Percentiles rank a stretch among this genome's conserved stretches.
phyloP scores from a whole-genome alignment of 2,888 invertebrate species.

The Pristionchus maxplancki region DNA sequence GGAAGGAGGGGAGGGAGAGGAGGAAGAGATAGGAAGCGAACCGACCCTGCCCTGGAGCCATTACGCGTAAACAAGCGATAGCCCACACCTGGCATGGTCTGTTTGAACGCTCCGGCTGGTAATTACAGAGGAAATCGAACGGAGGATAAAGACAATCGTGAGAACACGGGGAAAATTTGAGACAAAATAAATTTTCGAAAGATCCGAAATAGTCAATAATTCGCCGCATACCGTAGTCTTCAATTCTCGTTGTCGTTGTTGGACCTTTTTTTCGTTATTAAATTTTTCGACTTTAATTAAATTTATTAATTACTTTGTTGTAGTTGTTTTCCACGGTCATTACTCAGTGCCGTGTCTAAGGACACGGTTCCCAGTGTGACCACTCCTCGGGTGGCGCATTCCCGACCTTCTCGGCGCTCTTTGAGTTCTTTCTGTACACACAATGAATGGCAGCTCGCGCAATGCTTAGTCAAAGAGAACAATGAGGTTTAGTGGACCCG shows the following conservation, averaged over 20 bases:
- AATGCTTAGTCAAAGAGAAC: slow-evolving; percentile 45
- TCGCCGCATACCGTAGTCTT: neutral
- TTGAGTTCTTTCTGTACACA: neutral
- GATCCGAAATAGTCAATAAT: neutral
- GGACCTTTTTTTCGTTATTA: neutral
- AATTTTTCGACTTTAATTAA: neutral
- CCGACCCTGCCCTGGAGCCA: slow-evolving; percentile 10
- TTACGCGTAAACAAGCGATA: slow-evolving; percentile 43
- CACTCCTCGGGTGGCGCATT: slow-evolving; percentile 18
- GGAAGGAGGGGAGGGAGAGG: neutral
- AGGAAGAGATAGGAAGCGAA: slow-evolving; percentile 39
- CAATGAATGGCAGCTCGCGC: slow-evolving; percentile 24
- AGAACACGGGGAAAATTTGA: neutral
- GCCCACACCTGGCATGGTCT: slow-evolving; percentile 41
- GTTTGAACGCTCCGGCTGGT: slow-evolving; percentile 43
- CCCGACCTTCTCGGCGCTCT: slow-evolving; percentile 26
- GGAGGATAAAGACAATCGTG: neutral
- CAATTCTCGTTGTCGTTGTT: neutral
- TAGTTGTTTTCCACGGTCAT: neutral
- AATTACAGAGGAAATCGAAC: slow-evolving; percentile 17
- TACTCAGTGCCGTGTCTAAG: neutral
- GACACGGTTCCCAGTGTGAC: slow-evolving; percentile 33
- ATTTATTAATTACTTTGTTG: neutral
- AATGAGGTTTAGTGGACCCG: neutral
- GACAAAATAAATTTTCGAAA: neutral